phyloP scores from a whole-genome alignment of 2,113 vertebrate genomes.

The Carettochelys insculpta region DNA sequence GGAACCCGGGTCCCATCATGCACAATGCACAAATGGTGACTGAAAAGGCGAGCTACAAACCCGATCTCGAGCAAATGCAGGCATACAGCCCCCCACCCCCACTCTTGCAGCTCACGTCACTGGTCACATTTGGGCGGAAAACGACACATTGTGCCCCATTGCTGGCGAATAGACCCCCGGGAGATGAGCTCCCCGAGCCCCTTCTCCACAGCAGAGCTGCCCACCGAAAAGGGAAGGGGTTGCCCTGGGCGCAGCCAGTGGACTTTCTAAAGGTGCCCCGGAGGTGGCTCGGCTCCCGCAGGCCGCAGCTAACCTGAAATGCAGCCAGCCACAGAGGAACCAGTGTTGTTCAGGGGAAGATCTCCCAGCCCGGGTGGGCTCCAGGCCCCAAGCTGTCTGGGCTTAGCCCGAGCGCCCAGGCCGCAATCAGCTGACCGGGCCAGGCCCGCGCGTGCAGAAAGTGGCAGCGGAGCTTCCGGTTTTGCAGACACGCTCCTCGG shows the following conservation, averaged over 20 bases:
- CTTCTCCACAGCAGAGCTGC: not conserved
- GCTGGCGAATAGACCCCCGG: not conserved
- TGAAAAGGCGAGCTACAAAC: too few species aligned
- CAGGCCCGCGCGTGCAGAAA: not conserved
- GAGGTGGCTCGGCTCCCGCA: not conserved
- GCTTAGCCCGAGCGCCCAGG: not conserved
- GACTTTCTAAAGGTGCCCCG: rapidly evolving
- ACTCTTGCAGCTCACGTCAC: not conserved
- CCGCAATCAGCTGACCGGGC: not conserved
- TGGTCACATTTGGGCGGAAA: not conserved
- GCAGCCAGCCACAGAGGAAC: not conserved
- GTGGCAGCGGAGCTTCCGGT: too few species aligned
- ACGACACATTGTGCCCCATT: rapidly evolving
- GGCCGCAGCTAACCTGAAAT: not conserved
- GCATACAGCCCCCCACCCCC: not conserved
- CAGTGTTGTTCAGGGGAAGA: not conserved
- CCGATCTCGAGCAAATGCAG: too few species aligned
- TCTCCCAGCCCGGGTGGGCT: not conserved
- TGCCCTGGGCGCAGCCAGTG: not conserved
- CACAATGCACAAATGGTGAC: not conserved
- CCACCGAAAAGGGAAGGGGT: not conserved
- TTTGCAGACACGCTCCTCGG: not conserved
- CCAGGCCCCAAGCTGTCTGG: not conserved
- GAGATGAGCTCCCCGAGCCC: not conserved
- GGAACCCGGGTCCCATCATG: not conserved